Conservation (phyloP, 2,113 vertebrate species). For the Zootoca vivipara region DNA sequence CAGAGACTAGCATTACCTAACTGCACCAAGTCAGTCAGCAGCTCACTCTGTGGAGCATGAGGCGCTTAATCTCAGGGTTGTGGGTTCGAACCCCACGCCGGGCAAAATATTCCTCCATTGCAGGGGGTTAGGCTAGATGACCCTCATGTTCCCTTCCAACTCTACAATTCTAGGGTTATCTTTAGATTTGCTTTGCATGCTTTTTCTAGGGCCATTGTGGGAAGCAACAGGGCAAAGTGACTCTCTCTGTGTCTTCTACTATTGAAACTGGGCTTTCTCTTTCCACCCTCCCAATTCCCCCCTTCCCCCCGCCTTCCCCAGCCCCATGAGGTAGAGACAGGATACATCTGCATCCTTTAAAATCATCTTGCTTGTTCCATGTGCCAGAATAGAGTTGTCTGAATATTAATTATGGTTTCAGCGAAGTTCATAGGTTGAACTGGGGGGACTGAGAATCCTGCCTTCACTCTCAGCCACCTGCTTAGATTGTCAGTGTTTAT, state of each 20-base stretch:
- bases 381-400: slow-evolving; percentile 79
- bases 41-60: no score
- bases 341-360: slow-evolving; percentile 76
- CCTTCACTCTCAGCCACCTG: slow-evolving; percentile 79
- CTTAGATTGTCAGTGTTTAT: slow-evolving; percentile 84
- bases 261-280: slow-evolving; percentile 52
- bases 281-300: background rate
- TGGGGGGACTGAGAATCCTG: slow-evolving; percentile 77
- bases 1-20: background rate
- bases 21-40: background rate
- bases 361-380: slow-evolving; percentile 77
- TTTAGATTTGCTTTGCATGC: background rate
- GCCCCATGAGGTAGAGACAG: slow-evolving; percentile 43
- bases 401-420: slow-evolving; percentile 82
- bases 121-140: no score
- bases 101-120: no score
- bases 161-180: background rate
- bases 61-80: no score
- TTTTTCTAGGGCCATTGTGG: background rate
- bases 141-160: no score
- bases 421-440: slow-evolving; percentile 78
- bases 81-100: no score
- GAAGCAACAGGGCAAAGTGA: slow-evolving; percentile 13
- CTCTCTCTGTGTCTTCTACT: slow-evolving; percentile 34
- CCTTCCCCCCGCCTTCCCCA: slow-evolving; percentile 26